Evolutionary conservation across 1,140 invertebrate genomes (phyloP).

Genomic region (Periplaneta americana): DNA sequence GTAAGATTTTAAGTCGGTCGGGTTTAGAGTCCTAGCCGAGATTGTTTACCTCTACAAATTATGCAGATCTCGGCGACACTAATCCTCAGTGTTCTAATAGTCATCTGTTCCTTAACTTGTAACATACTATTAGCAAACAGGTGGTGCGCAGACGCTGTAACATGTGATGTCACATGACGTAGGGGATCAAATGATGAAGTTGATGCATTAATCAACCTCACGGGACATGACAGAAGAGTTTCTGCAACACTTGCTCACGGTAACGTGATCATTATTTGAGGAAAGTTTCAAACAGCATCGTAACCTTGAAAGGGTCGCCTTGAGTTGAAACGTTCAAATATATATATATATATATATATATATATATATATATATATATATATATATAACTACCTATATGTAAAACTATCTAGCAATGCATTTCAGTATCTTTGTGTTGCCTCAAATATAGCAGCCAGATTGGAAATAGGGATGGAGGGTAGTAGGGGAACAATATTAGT

Average conservation of each 20-base stretch:
- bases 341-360: constrained; percentile 3
- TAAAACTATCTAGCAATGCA: not conserved
- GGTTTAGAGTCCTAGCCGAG: no score
- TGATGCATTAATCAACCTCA: no score
- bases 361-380: constrained; percentile 5
- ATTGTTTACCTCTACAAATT: no score
- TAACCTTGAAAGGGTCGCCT: not conserved
- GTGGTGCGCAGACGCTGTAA: not conserved
- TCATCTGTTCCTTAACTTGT: not conserved
- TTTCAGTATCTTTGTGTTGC: not conserved
- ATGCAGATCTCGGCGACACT: no score
- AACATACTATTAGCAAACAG: not conserved
- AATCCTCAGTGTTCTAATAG: not conserved
- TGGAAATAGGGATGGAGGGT: no score
- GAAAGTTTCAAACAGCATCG: not conserved
- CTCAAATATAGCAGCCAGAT: no score
- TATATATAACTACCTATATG: not conserved
- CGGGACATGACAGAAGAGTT: not conserved
- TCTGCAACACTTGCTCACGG: not conserved
- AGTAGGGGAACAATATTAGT: no score
- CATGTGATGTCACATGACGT: not conserved
- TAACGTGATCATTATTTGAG: no score
- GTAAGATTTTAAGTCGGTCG: no score
- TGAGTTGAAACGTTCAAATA: not conserved
- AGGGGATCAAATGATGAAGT: not conserved